A percentile compares a stretch with the other conserved stretches of the same genome.
Evolutionary conservation across 2,113 vertebrate genomes (phyloP).

Genomic region (Tachuris rubrigastra): DNA sequence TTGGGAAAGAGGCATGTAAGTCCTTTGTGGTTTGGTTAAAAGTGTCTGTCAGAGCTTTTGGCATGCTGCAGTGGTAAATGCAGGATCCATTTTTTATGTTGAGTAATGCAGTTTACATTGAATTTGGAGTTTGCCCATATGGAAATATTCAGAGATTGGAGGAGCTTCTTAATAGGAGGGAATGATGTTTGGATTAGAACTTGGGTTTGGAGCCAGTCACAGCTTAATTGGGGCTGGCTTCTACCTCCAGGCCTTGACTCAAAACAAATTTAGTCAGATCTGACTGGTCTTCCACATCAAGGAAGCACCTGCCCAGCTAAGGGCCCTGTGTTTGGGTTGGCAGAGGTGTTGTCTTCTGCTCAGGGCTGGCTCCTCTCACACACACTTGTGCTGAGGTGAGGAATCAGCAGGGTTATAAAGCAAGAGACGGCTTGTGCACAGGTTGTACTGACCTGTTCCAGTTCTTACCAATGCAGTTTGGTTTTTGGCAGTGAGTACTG

Average conservation of each 20-base stretch:
- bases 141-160: background rate
- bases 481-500: background rate
- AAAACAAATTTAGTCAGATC: conserved; percentile 34
- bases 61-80: background rate
- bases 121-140: background rate
- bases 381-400: background rate
- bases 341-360: background rate
- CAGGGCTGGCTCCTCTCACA: background rate
- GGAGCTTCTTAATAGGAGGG: background rate
- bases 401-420: background rate
- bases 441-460: conserved; percentile 7
- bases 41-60: background rate
- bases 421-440: background rate
- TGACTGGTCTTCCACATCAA: background rate
- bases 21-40: background rate
- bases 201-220: conserved; percentile 3
- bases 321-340: background rate
- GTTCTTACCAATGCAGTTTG: background rate
- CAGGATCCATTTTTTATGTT: background rate
- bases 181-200: conserved; percentile 4
- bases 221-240: background rate
- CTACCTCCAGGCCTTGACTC: background rate
- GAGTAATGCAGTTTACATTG: background rate
- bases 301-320: conserved; percentile 5
- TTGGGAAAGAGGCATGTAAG: background rate